Percentiles rank a stretch among this genome's conserved stretches.
Conservation (phyloP, 2,888 invertebrate species). For the Diloba caeruleocephala region DNA sequence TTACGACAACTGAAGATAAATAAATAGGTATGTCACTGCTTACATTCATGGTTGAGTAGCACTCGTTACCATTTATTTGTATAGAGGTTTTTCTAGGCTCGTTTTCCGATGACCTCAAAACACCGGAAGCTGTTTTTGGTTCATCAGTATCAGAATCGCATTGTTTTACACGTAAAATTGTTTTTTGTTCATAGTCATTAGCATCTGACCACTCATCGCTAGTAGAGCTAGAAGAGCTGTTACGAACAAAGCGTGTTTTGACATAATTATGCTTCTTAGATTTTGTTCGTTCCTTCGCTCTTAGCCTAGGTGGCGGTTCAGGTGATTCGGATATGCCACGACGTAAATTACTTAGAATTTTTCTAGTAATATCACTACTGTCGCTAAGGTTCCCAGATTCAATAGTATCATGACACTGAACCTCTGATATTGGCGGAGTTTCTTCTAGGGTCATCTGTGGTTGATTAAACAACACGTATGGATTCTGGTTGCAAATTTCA, state of each 20-base stretch:
- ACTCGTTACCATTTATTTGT: slow-evolving; percentile 92
- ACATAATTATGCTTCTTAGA: slow-evolving; percentile 86
- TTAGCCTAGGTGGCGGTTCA: slow-evolving; percentile 84
- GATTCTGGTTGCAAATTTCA: slow-evolving; percentile 59
- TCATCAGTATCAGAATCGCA: slow-evolving; percentile 86
- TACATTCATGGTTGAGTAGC: slow-evolving; percentile 93
- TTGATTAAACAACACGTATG: slow-evolving; percentile 50
- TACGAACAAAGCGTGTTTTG: slow-evolving; percentile 84
- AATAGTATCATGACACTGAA: slow-evolving; percentile 57
- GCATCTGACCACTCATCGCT: slow-evolving; percentile 87
- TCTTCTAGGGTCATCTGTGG: slow-evolving; percentile 27
- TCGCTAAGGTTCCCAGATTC: slow-evolving; percentile 81
- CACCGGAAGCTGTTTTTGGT: slow-evolving; percentile 59
- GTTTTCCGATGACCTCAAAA: slow-evolving; percentile 70
- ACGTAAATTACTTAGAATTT: slow-evolving; percentile 77
- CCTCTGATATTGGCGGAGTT: slow-evolving; percentile 11
- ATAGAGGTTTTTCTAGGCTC: slow-evolving; percentile 91
- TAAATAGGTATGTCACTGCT: slow-evolving; percentile 91
- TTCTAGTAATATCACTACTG: slow-evolving; percentile 82
- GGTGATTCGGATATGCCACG: slow-evolving; percentile 83
- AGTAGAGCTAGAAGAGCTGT: slow-evolving; percentile 83
- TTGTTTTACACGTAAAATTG: slow-evolving; percentile 80
- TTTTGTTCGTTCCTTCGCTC: slow-evolving; percentile 75
- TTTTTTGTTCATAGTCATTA: slow-evolving; percentile 84
- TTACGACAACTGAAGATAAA: slow-evolving; percentile 92